These are phyloP conservation scores for Melikaiella ostensackeni DNA, from an alignment of 2,888 invertebrate species.

Conservation along the genomic window DNA sequence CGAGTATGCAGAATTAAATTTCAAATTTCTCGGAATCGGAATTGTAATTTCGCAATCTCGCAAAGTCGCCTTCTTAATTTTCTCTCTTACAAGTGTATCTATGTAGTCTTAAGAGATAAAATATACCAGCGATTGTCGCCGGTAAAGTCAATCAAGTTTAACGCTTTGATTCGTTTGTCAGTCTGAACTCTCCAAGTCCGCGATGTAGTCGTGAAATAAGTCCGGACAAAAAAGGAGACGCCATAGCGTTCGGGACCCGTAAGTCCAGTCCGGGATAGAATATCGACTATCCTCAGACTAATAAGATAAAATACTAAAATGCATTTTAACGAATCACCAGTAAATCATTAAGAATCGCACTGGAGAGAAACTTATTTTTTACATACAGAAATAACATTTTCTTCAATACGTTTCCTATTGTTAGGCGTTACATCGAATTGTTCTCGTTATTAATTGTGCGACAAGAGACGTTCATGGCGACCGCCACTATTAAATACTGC, in stretches of 20 bases:
- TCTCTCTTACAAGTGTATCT: conserved; percentile 28
- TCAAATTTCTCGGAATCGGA: conserved; percentile 6
- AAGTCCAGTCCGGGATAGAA: conserved; percentile 41
- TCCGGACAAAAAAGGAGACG: conserved; percentile 52
- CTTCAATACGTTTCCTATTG: background rate
- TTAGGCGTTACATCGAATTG: conserved; percentile 31
- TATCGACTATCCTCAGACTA: conserved; percentile 44
- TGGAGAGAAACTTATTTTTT: background rate
- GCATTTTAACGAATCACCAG: conserved; percentile 53
- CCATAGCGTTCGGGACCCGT: conserved; percentile 51
- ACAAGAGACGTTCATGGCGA: conserved; percentile 53
- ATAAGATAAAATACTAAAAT: conserved; percentile 53
- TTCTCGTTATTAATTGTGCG: conserved; percentile 56
- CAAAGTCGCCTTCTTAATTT: background rate
- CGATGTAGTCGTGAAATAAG: conserved; percentile 57
- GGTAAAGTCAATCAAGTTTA: conserved; percentile 63
- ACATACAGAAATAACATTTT: background rate
- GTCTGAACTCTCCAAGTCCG: conserved; percentile 76
- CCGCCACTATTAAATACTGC: conserved; percentile 41
- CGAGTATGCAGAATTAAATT: conserved; percentile 6
- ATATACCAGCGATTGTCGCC: conserved; percentile 56
- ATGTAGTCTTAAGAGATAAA: conserved; percentile 63
- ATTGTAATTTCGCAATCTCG: conserved; percentile 13
- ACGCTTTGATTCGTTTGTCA: conserved; percentile 75
- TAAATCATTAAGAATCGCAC: conserved; percentile 18